phyloP scores from a whole-genome alignment of 2,113 vertebrate genomes.

The Acanthochromis polyacanthus region DNA sequence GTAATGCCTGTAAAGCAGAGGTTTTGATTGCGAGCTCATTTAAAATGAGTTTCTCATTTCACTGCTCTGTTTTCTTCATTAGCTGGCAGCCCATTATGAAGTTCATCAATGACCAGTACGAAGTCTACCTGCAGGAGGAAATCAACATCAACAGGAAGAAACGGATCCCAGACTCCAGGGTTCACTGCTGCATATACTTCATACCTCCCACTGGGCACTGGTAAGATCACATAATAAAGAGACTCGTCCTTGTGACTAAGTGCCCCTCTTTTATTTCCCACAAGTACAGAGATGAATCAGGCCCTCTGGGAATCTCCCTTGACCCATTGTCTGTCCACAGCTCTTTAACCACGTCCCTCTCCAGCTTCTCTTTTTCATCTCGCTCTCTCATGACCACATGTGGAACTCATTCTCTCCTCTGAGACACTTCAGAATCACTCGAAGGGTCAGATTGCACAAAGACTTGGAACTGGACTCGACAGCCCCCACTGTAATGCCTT shows the following conservation, averaged over 20 bases:
- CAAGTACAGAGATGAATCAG: constrained; percentile 37
- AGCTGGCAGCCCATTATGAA: constrained; percentile 99
- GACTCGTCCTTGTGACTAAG: constrained; percentile 5
- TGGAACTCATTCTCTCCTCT: constrained; percentile 57
- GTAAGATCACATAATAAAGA: constrained; percentile 73
- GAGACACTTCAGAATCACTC: constrained; percentile 44
- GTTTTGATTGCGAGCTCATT: neutral
- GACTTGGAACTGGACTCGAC: constrained; percentile 7
- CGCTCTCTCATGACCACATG: constrained; percentile 47
- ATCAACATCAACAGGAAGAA: constrained; percentile 97
- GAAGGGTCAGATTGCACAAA: constrained; percentile 55
- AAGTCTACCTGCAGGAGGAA: constrained; percentile 97
- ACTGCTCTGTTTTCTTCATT: neutral
- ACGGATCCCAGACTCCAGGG: constrained; percentile 94
- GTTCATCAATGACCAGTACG: constrained; percentile 98
- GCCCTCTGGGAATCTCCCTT: constrained; percentile 49
- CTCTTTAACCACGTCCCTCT: constrained; percentile 37
- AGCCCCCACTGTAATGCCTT: neutral
- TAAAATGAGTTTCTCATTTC: neutral
- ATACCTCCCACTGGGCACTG: constrained; percentile 97
- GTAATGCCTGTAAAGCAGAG: no score
- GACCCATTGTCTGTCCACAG: constrained; percentile 52
- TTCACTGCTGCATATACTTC: constrained; percentile 99
- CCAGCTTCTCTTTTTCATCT: constrained; percentile 9
- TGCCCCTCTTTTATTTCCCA: constrained; percentile 30